These are phyloP conservation scores for Chrysoperla carnea DNA, from an alignment of 1,140 invertebrate genomes.

Conservation along the genomic window DNA sequence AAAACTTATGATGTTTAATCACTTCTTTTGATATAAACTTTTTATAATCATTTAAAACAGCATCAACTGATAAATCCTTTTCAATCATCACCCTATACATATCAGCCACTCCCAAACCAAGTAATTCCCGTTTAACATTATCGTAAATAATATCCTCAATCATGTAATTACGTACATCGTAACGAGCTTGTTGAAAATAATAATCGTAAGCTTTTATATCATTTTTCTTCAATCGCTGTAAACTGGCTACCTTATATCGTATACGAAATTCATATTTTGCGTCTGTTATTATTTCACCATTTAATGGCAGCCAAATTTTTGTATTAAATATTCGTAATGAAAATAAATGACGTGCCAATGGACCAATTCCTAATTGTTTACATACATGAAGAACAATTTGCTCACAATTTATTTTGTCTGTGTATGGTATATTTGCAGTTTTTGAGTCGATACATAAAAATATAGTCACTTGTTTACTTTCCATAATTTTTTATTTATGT, in stretches of 20 bases:
- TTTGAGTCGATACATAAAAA: slow-evolving; percentile 18
- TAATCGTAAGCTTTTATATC: slow-evolving; percentile 65
- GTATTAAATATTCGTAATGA: slow-evolving; percentile 39
- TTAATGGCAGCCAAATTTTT: slow-evolving; percentile 43
- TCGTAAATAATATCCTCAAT: slow-evolving; percentile 61
- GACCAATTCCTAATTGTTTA: slow-evolving; percentile 47
- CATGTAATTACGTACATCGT: slow-evolving; percentile 59
- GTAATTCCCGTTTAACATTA: slow-evolving; percentile 49
- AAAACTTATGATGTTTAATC: slow-evolving; percentile 49
- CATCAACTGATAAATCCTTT: slow-evolving; percentile 37
- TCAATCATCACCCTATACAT: slow-evolving; percentile 69
- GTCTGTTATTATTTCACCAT: slow-evolving; percentile 27
- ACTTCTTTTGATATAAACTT: slow-evolving; percentile 65
- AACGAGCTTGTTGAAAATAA: slow-evolving; percentile 66
- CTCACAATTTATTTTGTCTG: slow-evolving; percentile 31
- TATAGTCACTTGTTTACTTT: too few relatives aligned
- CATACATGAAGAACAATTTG: slow-evolving; percentile 53
- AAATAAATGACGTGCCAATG: slow-evolving; percentile 59
- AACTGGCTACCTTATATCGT: slow-evolving; percentile 49
- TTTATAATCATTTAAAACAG: slow-evolving; percentile 56
- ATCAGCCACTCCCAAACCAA: slow-evolving; percentile 68
- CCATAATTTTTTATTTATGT: too few relatives aligned
- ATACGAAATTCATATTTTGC: slow-evolving; percentile 53
- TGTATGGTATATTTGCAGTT: slow-evolving; percentile 18
- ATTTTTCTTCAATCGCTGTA: slow-evolving; percentile 41